Evolutionary conservation across 2,113 vertebrate species (phyloP).

Genomic region (Festucalex cinctus): DNA sequence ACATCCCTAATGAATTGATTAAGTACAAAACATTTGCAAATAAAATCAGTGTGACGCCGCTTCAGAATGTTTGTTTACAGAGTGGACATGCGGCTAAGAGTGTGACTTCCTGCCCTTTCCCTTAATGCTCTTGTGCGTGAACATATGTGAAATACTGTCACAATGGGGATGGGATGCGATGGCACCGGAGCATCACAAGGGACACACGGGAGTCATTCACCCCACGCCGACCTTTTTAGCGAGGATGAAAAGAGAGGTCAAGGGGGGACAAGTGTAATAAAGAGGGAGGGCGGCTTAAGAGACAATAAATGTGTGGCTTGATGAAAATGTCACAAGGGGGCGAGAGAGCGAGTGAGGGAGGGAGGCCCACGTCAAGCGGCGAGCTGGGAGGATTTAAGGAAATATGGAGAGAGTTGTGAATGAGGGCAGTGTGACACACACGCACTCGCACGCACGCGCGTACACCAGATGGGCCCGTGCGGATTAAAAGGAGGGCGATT

Average conservation of each 20-base stretch:
- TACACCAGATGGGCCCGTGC: slow-evolving; percentile 52
- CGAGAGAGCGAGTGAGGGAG: slow-evolving; percentile 13
- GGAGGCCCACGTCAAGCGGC: slow-evolving; percentile 32
- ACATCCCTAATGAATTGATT: too few relatives aligned
- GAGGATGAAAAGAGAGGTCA: slow-evolving; percentile 8
- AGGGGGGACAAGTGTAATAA: slow-evolving; percentile 12
- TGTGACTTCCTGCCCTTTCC: background rate
- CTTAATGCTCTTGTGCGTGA: background rate
- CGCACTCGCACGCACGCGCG: background rate
- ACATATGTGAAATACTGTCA: background rate
- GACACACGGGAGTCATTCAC: background rate
- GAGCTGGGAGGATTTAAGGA: slow-evolving; percentile 42
- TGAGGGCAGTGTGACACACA: slow-evolving; percentile 54
- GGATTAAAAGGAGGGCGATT: slow-evolving; percentile 57
- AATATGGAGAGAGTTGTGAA: slow-evolving; percentile 55
- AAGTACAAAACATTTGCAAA: too few relatives aligned
- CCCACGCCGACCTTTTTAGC: background rate
- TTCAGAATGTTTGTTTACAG: too few relatives aligned
- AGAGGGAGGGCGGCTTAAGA: slow-evolving; percentile 11
- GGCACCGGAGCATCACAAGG: background rate
- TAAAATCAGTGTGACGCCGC: too few relatives aligned
- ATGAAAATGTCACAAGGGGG: slow-evolving; percentile 31
- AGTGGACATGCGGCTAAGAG: too few relatives aligned
- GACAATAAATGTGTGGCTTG: slow-evolving; percentile 47
- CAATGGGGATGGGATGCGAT: background rate